Evolutionary conservation across 2,113 vertebrate species (phyloP), one percentile per base, ranked within the genome.

Genomic region (Gopherus flavomarginatus): DNA sequence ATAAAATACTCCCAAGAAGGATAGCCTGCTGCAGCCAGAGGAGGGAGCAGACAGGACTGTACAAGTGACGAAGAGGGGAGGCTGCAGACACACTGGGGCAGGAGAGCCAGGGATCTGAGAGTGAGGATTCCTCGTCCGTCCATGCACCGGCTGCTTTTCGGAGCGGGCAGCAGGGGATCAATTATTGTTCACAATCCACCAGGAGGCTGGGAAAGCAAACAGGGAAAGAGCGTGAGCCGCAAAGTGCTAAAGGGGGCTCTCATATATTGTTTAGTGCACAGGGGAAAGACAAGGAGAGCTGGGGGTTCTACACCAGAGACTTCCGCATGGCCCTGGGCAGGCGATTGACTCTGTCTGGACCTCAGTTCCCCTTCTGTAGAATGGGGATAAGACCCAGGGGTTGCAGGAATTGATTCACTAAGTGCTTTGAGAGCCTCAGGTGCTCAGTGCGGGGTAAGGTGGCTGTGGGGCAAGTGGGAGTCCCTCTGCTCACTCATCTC

Each of bases 121-220:
- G 88, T 3, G 2, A 26, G 50, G 81, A 69, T 85, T 87, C 86
- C 27, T 0, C 1, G 0, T 84, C 90, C 96, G 83, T 53, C 85
- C 0, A 2, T 92, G 19, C 88, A 88, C 93, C 79, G 85, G 4
- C 0, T 1, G 49, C 3, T 1, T 81, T 95, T 83, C 77, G 88
- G 85, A 27, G 72, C 62, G 1, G 0, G 29, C 90, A 87, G 85
- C 54, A 78, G 49, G 1, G 26, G 56, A 52, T 98, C 99, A 99
- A 98, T 99, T 99, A 97, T 99, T 99, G 98, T 99, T 99, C 99
- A 99, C 98, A 96, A 99, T 99, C 99, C 99, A 99, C 99, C 99
- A 99, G 93, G 99, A 99, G 54, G 99, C 99, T 99, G 98, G 42
- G 57, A 96, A 96, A 96, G 92, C 98, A 93, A 96, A 86, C 54